phyloP scores from a whole-genome alignment of 2,797 vertebrate species.

The Lates japonicus region DNA sequence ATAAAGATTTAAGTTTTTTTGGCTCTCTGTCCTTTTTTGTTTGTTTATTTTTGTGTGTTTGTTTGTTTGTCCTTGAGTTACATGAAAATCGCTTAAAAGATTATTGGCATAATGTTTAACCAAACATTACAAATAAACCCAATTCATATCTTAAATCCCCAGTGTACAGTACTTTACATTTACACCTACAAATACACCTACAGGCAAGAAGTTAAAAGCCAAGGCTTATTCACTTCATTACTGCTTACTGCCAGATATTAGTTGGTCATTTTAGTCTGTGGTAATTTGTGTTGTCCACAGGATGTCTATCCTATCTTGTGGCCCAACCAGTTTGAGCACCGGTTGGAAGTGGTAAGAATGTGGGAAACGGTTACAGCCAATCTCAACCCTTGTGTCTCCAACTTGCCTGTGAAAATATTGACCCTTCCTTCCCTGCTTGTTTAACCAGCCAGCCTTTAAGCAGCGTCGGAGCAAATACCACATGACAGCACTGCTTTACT shows the following conservation, averaged over 20 bases:
- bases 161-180: background rate
- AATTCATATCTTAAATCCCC: background rate
- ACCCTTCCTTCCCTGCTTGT: slow-evolving; percentile 81
- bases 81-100: too few species aligned
- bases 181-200: background rate
- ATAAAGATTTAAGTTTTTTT: too few species aligned
- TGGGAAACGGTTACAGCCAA: slow-evolving; percentile 69
- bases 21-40: too few species aligned
- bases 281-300: slow-evolving; percentile 31
- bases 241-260: background rate
- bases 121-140: background rate
- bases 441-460: slow-evolving; percentile 85
- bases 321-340: slow-evolving; percentile 9
- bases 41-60: too few species aligned
- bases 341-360: slow-evolving; percentile 47
- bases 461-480: slow-evolving; percentile 85
- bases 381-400: slow-evolving; percentile 68
- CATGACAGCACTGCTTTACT: slow-evolving; percentile 73
- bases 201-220: background rate
- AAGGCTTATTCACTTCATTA: background rate
- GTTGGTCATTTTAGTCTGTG: background rate
- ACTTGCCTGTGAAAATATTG: slow-evolving; percentile 87
- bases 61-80: too few species aligned
- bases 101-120: background rate
- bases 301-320: slow-evolving; percentile 38